These are phyloP conservation scores for Hemibagrus wyckioides DNA, from an alignment of 2,113 vertebrate genomes.

Conservation along the genomic window DNA sequence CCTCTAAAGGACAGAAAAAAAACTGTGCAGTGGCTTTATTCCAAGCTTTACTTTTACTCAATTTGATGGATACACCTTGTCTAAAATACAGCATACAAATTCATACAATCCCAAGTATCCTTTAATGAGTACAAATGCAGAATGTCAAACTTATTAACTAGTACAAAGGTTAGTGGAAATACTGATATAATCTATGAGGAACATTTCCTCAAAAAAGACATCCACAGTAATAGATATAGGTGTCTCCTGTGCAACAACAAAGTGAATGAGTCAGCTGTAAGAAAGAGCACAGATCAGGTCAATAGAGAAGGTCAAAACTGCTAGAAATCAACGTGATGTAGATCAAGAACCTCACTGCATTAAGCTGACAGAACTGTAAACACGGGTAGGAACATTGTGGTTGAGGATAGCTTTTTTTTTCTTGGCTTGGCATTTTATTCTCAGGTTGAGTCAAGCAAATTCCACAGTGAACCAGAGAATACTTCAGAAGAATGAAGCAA, in stretches of 20 bases:
- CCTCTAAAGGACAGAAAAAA: constrained; percentile 5
- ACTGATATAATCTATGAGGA: background rate
- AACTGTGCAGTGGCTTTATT: constrained; percentile 20
- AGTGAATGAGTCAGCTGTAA: background rate
- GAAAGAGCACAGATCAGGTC: background rate
- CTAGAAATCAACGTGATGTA: background rate
- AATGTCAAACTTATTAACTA: background rate
- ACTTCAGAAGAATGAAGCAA: constrained; percentile 19
- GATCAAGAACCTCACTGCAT: background rate
- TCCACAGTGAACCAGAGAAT: background rate
- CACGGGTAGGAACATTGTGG: background rate
- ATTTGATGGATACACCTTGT: constrained; percentile 5
- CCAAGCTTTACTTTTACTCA: constrained; percentile 25
- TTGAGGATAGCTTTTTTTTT: background rate
- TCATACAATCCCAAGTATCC: background rate
- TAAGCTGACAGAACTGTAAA: background rate
- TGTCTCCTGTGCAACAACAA: background rate
- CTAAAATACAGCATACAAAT: background rate
- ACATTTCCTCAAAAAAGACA: background rate
- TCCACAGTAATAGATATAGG: background rate
- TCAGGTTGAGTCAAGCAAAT: background rate
- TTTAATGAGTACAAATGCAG: constrained; percentile 5
- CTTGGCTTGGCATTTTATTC: constrained; percentile 8
- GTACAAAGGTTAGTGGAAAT: background rate
- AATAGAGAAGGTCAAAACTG: background rate